Conservation (phyloP, 2,888 invertebrate species). For the Bombylius discolor region DNA sequence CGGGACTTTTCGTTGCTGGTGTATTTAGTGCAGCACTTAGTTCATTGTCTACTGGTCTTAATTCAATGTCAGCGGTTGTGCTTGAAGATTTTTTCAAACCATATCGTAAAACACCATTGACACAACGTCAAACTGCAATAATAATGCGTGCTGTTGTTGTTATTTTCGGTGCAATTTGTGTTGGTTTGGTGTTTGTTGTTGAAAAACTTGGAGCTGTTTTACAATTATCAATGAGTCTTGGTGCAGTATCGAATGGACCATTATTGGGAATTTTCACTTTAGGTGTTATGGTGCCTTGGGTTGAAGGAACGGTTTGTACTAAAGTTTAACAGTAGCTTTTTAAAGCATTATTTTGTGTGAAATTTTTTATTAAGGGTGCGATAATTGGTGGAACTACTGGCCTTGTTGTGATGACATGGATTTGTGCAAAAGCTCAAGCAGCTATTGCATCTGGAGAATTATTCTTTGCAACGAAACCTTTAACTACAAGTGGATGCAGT, state of each 20-base stretch:
- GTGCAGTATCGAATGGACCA: slow-evolving; percentile 53
- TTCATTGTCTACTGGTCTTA: slow-evolving; percentile 64
- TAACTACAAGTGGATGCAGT: slow-evolving; percentile 40
- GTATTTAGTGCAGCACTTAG: slow-evolving; percentile 84
- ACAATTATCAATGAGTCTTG: slow-evolving; percentile 51
- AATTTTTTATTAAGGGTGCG: slow-evolving; percentile 36
- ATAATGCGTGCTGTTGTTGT: slow-evolving; percentile 55
- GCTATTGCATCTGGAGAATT: slow-evolving; percentile 40
- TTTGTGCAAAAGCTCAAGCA: slow-evolving; percentile 41
- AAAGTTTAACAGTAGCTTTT: neutral
- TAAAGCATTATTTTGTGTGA: slow-evolving; percentile 7
- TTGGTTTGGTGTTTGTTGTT: slow-evolving; percentile 47
- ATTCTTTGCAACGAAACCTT: slow-evolving; percentile 39
- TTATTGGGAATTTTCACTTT: slow-evolving; percentile 54
- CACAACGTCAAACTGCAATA: slow-evolving; percentile 43
- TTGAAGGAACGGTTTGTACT: slow-evolving; percentile 41
- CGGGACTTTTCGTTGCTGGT: slow-evolving; percentile 80
- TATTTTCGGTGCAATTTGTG: slow-evolving; percentile 48
- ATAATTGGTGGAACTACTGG: slow-evolving; percentile 41
- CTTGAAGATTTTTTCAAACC: slow-evolving; percentile 57
- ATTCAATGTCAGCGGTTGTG: slow-evolving; percentile 62
- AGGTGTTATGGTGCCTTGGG: slow-evolving; percentile 55
- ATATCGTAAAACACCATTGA: slow-evolving; percentile 39
- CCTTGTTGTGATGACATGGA: slow-evolving; percentile 41
- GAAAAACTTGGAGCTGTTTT: slow-evolving; percentile 57